phyloP scores from a whole-genome alignment of 2,113 vertebrate genomes.

The Excalfactoria chinensis region DNA sequence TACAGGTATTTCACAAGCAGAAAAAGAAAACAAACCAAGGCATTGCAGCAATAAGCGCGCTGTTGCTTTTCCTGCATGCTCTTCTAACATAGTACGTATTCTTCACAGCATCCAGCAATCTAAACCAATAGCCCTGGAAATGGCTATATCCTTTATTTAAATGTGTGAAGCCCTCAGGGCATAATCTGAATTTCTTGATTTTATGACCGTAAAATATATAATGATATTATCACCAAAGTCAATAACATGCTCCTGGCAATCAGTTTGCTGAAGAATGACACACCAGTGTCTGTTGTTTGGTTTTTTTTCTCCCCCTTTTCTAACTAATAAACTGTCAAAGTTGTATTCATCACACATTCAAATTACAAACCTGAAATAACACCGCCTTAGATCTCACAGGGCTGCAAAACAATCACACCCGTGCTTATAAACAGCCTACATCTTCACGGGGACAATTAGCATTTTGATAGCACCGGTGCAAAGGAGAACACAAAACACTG shows the following conservation, averaged over 20 bases:
- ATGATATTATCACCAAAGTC: slow-evolving; percentile 65
- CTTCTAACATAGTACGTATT: not conserved
- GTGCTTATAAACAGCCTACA: not conserved
- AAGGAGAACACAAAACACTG: slow-evolving; percentile 23
- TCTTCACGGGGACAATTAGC: slow-evolving; percentile 60
- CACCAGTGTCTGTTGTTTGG: not conserved
- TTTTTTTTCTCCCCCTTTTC: not conserved
- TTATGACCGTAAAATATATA: slow-evolving; percentile 63
- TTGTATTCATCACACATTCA: slow-evolving; percentile 17
- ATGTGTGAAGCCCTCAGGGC: slow-evolving; percentile 18
- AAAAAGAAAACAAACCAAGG: not conserved
- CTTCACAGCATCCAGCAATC: slow-evolving; percentile 12
- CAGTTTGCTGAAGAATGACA: slow-evolving; percentile 16
- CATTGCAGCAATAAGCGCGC: not conserved
- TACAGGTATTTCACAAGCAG: not conserved
- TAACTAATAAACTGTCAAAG: slow-evolving; percentile 62
- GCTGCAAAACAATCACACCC: slow-evolving; percentile 28
- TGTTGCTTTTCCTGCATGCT: not conserved
- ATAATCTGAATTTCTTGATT: slow-evolving; percentile 48
- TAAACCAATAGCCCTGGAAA: slow-evolving; percentile 55
- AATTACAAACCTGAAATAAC: slow-evolving; percentile 55
- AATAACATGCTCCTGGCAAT: slow-evolving; percentile 63
- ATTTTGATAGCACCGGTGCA: slow-evolving; percentile 44
- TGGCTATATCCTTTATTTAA: slow-evolving; percentile 68
- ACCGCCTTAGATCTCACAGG: slow-evolving; percentile 12